Evolutionary conservation across 2,113 vertebrate genomes (phyloP).

Genomic region (Phainopepla nitens): DNA sequence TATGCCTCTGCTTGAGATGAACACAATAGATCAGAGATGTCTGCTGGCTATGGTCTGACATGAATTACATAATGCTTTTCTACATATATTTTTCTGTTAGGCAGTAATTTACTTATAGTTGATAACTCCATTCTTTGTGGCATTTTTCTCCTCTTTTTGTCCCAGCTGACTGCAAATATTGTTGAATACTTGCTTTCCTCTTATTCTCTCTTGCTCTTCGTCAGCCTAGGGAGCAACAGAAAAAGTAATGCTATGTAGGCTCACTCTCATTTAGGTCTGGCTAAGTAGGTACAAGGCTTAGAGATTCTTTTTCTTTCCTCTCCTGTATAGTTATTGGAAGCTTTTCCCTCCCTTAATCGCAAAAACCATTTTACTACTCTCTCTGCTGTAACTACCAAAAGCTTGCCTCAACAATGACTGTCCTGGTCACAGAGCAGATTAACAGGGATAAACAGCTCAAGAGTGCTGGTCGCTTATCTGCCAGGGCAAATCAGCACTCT

Average conservation of each 20-base stretch:
- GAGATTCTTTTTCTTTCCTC: not conserved
- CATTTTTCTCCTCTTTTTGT: not conserved
- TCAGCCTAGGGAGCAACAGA: not conserved
- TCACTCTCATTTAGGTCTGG: not conserved
- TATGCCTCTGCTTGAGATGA: not conserved
- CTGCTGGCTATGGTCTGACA: not conserved
- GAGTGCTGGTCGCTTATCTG: constrained; percentile 13
- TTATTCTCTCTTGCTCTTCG: not conserved
- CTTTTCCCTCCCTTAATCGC: not conserved
- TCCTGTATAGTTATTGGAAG: not conserved
- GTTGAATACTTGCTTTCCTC: not conserved
- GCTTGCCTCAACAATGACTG: not conserved
- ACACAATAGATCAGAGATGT: not conserved
- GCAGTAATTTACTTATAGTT: not conserved
- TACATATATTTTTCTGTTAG: not conserved
- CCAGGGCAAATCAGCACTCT: constrained; percentile 42
- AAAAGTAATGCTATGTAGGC: not conserved
- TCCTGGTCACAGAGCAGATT: not conserved
- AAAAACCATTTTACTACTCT: not conserved
- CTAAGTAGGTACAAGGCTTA: not conserved
- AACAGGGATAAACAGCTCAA: constrained; percentile 12
- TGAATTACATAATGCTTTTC: not conserved
- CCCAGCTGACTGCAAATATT: not conserved
- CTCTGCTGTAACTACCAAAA: not conserved
- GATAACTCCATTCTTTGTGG: not conserved